Evolutionary conservation across 2,113 vertebrate genomes (phyloP), one percentile per base, ranked within the genome.

Genomic region (Daphoenositta chrysoptera): DNA sequence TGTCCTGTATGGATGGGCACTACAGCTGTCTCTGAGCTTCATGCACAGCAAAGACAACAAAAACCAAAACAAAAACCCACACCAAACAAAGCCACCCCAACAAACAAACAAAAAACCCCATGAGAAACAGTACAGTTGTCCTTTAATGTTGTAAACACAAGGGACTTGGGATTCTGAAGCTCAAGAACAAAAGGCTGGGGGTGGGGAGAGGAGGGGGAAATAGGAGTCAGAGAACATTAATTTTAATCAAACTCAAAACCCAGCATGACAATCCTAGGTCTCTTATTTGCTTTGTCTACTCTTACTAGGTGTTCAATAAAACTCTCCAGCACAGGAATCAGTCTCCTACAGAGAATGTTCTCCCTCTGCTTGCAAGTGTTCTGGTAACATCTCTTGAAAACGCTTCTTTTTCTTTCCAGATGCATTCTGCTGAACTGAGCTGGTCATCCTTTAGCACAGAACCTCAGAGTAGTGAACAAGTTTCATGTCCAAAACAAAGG

Each of bases 131-230:
- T 17, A 35, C 6, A 51, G 24, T 5, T 65, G 20, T 39, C 22
- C 30, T 70, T 30, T 66, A 40, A 35, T 10, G 7, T 10, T 51
- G 31, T 20, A 33, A 91, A 71, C 33, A 63, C 13, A 82, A 58
- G 16, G 17, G 14, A 65, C 22, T 27, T 53, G 27, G 31, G 42
- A 65, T 76, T 87, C 72, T 33, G 27, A 37, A 72, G 28, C 64
- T 58, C n/a, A 30, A 54, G 21, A 63, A 56, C 50, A 91, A 75
- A 35, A 54, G 26, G 8, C 39, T 50, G 24, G 4, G 0, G 0
- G n/a, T n/a, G n/a, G 1, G 10, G 2, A 28, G 7, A 39, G 2
- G 8, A 22, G 3, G 4, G 3, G 3, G 10, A 76, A 88, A 48
- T 0, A 18, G 8, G 21, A 66, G 7, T n/a, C 44, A 82, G 24